Evolutionary conservation across 2,113 vertebrate genomes (phyloP).

Genomic region (Tetrao urogallus): DNA sequence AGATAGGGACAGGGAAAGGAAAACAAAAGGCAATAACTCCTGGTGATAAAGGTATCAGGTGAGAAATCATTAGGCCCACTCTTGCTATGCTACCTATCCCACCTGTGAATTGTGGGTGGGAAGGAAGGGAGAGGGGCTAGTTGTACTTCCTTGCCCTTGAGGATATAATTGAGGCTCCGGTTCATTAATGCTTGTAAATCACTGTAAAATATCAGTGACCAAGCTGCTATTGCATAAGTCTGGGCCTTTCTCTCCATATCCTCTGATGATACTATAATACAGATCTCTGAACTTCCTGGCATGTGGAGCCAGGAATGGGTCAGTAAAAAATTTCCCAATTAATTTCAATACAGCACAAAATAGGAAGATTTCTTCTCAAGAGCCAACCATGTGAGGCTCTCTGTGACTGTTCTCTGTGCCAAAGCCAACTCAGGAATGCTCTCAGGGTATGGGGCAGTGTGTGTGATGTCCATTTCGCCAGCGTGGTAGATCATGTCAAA

Average conservation of each 20-base stretch:
- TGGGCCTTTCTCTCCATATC: neutral
- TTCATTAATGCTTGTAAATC: neutral
- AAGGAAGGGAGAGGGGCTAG: neutral
- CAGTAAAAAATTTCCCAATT: constrained; percentile 26
- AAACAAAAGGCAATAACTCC: neutral
- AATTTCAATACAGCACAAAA: constrained; percentile 60
- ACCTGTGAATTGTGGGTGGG: neutral
- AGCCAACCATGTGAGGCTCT: constrained; percentile 25
- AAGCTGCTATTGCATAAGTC: neutral
- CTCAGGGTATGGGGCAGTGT: neutral
- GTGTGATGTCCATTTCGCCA: constrained; percentile 27
- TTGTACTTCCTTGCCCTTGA: neutral
- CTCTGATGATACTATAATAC: neutral
- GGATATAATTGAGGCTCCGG: neutral
- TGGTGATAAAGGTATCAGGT: neutral
- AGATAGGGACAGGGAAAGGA: neutral
- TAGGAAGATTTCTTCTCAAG: constrained; percentile 46
- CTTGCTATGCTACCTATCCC: neutral
- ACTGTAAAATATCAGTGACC: neutral
- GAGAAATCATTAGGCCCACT: neutral
- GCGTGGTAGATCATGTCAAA: neutral
- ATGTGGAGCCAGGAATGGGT: neutral
- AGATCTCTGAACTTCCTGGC: neutral
- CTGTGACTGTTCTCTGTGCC: constrained; percentile 28
- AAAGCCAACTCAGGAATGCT: constrained; percentile 49